A percentile compares a stretch with the other conserved stretches of the same genome.
Evolutionary conservation across 2,888 invertebrate genomes (phyloP).

Genomic region (Rhorus exstirpatorius): DNA sequence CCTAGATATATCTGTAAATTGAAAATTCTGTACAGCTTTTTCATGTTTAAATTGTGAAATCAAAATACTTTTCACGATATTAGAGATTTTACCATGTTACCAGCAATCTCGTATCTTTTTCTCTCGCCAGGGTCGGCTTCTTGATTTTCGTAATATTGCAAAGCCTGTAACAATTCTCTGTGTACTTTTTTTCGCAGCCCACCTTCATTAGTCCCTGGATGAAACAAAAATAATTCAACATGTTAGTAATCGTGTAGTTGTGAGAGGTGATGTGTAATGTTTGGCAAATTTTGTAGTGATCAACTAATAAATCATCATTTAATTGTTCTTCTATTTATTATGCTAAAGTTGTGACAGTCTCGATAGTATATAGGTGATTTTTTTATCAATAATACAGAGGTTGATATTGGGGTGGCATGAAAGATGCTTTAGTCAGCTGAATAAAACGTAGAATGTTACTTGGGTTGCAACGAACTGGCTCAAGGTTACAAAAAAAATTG

Average conservation of each 20-base stretch:
- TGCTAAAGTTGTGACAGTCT: too few species aligned
- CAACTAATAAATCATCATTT: too few species aligned
- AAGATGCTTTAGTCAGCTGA: too few species aligned
- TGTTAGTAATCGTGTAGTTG: neutral
- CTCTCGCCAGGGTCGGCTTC: neutral
- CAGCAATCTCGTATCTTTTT: slow-evolving; percentile 1
- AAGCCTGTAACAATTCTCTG: neutral
- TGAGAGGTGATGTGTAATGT: too few species aligned
- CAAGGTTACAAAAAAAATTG: too few species aligned
- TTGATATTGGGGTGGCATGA: too few species aligned
- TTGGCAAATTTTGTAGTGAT: too few species aligned
- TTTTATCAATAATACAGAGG: too few species aligned
- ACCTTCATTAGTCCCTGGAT: neutral
- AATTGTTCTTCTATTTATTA: too few species aligned
- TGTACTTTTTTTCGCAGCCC: neutral
- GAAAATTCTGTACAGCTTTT: neutral
- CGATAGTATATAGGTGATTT: too few species aligned
- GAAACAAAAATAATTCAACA: neutral
- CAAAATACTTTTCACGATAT: neutral
- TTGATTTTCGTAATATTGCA: neutral
- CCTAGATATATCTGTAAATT: slow-evolving; percentile 1
- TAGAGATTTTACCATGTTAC: neutral
- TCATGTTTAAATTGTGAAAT: neutral
- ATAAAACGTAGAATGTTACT: too few species aligned
- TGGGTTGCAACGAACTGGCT: too few species aligned